phyloP scores from a whole-genome alignment of 1,140 invertebrate species.

The Tachypleus tridentatus region DNA sequence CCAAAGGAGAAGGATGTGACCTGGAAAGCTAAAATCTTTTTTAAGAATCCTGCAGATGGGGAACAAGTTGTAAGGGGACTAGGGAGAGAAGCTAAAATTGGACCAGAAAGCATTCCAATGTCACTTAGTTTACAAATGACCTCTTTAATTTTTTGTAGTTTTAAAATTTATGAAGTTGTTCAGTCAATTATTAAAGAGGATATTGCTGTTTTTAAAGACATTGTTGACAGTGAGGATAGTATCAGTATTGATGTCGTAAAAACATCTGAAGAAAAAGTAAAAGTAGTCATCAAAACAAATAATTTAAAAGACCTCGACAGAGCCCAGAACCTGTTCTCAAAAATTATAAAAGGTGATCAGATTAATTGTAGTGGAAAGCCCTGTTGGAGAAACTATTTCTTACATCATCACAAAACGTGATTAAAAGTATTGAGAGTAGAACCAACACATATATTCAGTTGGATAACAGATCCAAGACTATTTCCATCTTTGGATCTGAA shows the following conservation, averaged over 20 bases:
- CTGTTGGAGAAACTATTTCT: slow-evolving; percentile 13
- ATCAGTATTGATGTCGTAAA: slow-evolving; percentile 8
- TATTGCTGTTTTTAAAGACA: slow-evolving; percentile 11
- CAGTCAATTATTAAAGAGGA: slow-evolving; percentile 6
- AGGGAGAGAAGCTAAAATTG: too few species aligned
- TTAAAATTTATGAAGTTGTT: too few species aligned
- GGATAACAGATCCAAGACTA: slow-evolving; percentile 6
- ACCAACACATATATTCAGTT: slow-evolving; percentile 6
- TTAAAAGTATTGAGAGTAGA: slow-evolving; percentile 7
- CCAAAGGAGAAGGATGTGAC: slow-evolving; percentile 6
- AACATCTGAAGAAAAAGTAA: not conserved
- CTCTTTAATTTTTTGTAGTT: too few species aligned
- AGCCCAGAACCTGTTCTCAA: slow-evolving; percentile 7
- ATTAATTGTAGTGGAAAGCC: slow-evolving; percentile 6
- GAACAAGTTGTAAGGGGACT: not conserved
- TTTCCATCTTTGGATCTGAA: slow-evolving; percentile 13
- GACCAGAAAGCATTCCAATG: too few species aligned
- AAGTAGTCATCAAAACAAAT: slow-evolving; percentile 9
- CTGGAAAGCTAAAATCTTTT: slow-evolving; percentile 14
- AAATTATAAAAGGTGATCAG: slow-evolving; percentile 10
- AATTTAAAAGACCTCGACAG: slow-evolving; percentile 11
- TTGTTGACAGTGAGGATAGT: not conserved
- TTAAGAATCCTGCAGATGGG: slow-evolving; percentile 13
- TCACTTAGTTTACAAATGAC: too few species aligned
- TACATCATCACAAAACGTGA: not conserved